Conservation (phyloP, 2,113 vertebrate species). For the Nymphicus hollandicus region DNA sequence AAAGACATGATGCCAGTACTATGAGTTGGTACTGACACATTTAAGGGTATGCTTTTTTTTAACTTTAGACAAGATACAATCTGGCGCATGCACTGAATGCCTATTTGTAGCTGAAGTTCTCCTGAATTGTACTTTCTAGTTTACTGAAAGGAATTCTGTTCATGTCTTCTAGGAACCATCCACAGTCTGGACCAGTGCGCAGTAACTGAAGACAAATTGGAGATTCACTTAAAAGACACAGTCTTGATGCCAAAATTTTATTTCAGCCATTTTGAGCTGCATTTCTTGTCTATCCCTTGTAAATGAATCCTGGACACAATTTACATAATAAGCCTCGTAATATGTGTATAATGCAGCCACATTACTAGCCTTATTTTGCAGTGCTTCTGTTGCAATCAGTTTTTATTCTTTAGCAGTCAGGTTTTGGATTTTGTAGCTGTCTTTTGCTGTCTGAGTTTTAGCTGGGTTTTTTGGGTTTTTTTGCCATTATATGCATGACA, state of each 20-base stretch:
- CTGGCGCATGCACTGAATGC: background rate
- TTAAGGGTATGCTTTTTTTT: background rate
- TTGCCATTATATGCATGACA: slow-evolving; percentile 28
- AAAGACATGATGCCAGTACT: background rate
- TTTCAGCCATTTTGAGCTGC: background rate
- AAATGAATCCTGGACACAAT: background rate
- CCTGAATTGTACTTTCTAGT: background rate
- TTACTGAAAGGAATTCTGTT: background rate
- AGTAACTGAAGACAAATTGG: background rate
- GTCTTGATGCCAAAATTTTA: background rate
- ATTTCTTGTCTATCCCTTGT: background rate
- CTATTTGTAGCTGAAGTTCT: background rate
- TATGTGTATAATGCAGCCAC: background rate
- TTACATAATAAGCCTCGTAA: background rate
- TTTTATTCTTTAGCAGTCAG: slow-evolving; percentile 33
- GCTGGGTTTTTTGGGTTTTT: background rate
- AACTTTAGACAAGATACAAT: background rate
- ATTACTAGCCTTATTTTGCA: background rate
- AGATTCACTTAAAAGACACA: background rate
- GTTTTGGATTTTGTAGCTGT: slow-evolving; percentile 36
- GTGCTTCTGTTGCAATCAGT: background rate
- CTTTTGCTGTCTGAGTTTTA: slow-evolving; percentile 40
- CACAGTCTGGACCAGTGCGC: background rate
- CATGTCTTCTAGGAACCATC: background rate
- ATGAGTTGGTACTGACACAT: background rate